These are phyloP conservation scores for Mungos mungo DNA, from an alignment of 2,113 vertebrate species.

Conservation along the genomic window DNA sequence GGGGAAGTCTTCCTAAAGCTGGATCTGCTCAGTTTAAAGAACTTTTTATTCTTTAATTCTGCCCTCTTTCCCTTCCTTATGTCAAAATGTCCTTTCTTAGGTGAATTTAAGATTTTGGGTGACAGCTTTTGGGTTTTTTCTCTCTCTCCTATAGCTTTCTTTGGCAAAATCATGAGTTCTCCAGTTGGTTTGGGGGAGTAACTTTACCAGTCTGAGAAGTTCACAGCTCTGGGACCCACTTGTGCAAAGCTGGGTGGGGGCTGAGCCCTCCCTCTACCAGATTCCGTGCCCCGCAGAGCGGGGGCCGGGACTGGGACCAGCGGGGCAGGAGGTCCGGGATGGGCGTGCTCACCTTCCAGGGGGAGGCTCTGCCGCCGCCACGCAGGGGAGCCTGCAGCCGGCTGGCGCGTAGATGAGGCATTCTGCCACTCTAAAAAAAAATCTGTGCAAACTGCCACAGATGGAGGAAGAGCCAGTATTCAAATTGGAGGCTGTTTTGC, in stretches of 20 bases:
- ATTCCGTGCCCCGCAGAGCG: fast-evolving
- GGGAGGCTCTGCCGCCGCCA: background rate
- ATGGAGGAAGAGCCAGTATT: slow-evolving; percentile 65
- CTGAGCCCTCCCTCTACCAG: background rate
- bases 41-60: background rate
- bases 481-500: slow-evolving; percentile 68
- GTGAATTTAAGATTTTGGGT: background rate
- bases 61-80: background rate
- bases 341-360: background rate
- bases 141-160: background rate
- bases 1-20: background rate
- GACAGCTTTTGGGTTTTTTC: too few relatives aligned
- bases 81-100: background rate
- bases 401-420: slow-evolving; percentile 14
- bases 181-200: background rate
- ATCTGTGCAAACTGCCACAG: slow-evolving; percentile 63
- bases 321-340: background rate
- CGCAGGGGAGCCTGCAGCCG: background rate
- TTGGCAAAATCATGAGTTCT: background rate
- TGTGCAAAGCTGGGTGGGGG: background rate
- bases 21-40: background rate
- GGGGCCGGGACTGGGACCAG: background rate
- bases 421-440: slow-evolving; percentile 45
- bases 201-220: background rate
- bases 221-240: background rate